Evolutionary conservation across 2,113 vertebrate genomes (phyloP).

Genomic region (Lepus europaeus): DNA sequence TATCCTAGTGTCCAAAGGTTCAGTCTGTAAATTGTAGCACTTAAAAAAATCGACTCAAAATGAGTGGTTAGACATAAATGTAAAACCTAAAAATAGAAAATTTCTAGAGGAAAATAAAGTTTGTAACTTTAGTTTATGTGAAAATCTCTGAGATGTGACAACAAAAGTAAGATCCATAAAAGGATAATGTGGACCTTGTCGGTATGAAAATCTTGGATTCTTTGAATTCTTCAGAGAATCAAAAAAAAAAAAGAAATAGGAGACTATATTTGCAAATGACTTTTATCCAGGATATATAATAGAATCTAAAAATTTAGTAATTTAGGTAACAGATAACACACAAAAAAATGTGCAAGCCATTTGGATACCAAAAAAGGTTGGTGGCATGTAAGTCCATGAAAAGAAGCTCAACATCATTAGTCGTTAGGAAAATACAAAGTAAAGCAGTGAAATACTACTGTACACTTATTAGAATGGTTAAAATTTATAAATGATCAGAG

Average conservation of each 20-base stretch:
- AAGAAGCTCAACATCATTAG: background rate
- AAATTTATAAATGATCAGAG: background rate
- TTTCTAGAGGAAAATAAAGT: background rate
- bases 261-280: background rate
- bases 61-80: background rate
- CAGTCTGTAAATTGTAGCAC: background rate
- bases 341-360: background rate
- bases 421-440: background rate
- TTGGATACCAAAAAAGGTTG: background rate
- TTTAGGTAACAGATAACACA: background rate
- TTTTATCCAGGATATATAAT: background rate
- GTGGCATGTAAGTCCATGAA: background rate
- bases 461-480: background rate
- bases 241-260: constrained; percentile 1
- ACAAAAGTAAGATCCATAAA: background rate
- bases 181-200: constrained; percentile 25
- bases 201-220: background rate
- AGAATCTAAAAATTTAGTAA: background rate
- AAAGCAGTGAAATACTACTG: background rate
- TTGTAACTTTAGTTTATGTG: background rate
- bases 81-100: constrained; percentile 15
- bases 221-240: background rate
- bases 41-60: constrained; percentile 10
- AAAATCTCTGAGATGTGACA: background rate
- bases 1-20: background rate